Conservation (phyloP, 2,797 vertebrate species). For the Lepilemur ruficaudatus region DNA sequence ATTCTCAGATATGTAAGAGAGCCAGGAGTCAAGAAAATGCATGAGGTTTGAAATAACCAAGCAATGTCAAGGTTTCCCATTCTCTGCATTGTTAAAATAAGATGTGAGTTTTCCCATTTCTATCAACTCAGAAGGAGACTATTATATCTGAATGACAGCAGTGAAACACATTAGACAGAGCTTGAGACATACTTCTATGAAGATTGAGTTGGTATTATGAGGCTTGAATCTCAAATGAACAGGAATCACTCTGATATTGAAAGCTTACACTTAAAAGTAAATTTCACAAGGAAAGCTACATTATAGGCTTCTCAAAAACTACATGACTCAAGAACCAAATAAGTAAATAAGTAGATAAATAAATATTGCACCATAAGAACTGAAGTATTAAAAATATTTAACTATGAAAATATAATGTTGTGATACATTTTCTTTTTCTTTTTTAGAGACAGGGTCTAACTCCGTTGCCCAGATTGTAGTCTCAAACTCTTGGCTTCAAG, state of each 20-base stretch:
- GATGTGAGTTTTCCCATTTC: neutral
- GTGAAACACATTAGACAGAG: neutral
- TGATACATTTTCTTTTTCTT: neutral
- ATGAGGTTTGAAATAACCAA: neutral
- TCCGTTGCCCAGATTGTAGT: neutral
- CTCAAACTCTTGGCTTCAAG: neutral
- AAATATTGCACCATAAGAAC: neutral
- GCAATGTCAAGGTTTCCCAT: neutral
- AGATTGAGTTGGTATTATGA: neutral
- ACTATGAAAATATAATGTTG: neutral
- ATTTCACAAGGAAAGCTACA: neutral
- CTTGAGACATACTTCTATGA: neutral
- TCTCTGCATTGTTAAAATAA: neutral
- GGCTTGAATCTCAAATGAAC: neutral
- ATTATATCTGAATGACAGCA: neutral
- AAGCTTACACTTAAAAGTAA: neutral
- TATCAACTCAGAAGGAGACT: neutral
- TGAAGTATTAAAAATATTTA: neutral
- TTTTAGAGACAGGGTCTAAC: neutral
- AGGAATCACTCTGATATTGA: neutral
- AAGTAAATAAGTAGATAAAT: neutral
- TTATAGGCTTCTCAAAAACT: neutral
- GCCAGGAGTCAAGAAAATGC: neutral
- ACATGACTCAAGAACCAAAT: neutral
- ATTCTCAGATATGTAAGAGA: neutral